Evolutionary conservation across 1,140 invertebrate genomes (phyloP), one percentile per base, ranked within the genome.

Genomic region (Leptinotarsa undecemlineata): DNA sequence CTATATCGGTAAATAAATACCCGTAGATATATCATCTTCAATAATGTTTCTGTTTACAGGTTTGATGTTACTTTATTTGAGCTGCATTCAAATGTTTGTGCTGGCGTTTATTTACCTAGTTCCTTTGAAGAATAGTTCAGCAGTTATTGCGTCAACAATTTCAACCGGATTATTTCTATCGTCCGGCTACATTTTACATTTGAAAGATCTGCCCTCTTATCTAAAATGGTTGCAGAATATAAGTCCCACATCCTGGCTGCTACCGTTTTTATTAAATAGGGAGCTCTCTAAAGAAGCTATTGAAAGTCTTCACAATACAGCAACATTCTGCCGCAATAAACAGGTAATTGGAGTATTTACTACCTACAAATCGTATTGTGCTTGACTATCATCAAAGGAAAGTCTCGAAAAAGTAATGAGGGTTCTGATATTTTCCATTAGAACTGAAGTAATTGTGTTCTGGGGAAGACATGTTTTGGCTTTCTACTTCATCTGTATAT

Each of bases 51-150:
- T 71, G 69, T 78, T 82, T 82, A 64, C 84, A 91, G 92, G 92
- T 57, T 91, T 93, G 79, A 95, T 94, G 89, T 82, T 96, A 47
- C 85, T 95, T 8, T 95, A 95, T 83, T 85, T 95, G 13, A 90
- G 91, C 77, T 86, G 91, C 57, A 87, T 93, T 71, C 91, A 94
- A 76, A 90, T 92, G 76, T 84, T 95, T 11, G 89, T 92, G 63
- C 89, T 91, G 48, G 89, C 93, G 1, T 85, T 93, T 14, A 89
- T 91, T 8, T 90, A 93, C 79, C 77, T 93, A 42, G 85, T 88
- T 77, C 87, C 91, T 80, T 84, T 89, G 87, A 85, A 90, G 82
- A 86, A 86, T 73, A 85, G 88, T 47, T 87, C 89, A 75, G 78
- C 90, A 0, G 82, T 91, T 13, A 78, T 94, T 3, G 87, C 90